Percentiles rank a stretch among this genome's conserved stretches.
Conservation (phyloP, 2,797 vertebrate species). For the Cichlasoma orientale region DNA sequence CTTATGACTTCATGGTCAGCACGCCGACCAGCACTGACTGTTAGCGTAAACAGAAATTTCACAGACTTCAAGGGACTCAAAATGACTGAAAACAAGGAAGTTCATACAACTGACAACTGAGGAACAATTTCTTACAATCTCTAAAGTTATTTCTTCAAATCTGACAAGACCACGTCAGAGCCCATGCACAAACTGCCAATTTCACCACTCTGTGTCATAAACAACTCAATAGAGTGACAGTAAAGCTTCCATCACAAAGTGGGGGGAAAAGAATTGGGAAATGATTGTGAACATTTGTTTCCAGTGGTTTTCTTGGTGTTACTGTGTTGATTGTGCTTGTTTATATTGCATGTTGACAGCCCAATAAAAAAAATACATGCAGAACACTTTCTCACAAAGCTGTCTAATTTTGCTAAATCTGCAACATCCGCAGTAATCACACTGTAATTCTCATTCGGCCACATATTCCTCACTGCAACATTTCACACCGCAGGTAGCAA, state of each 20-base stretch:
- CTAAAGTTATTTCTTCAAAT: slow-evolving; percentile 23
- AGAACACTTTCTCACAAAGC: background rate
- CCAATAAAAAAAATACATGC: background rate
- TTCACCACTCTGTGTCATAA: slow-evolving; percentile 20
- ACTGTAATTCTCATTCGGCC: slow-evolving; percentile 35
- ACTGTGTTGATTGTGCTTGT: background rate
- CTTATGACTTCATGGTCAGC: background rate
- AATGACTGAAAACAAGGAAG: slow-evolving; percentile 9
- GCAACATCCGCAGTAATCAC: slow-evolving; percentile 33
- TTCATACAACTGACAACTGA: slow-evolving; percentile 30
- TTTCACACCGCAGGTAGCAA: slow-evolving; percentile 38
- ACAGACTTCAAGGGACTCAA: slow-evolving; percentile 18
- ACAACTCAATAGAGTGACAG: slow-evolving; percentile 19
- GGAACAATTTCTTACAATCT: slow-evolving; percentile 12
- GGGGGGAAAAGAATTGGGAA: background rate
- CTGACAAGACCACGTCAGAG: background rate
- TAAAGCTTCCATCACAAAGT: background rate
- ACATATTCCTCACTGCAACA: slow-evolving; percentile 26
- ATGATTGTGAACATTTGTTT: background rate
- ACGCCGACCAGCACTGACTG: background rate
- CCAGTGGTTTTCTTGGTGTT: background rate
- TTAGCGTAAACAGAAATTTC: background rate
- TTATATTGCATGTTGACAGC: background rate
- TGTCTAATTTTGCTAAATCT: slow-evolving; percentile 16
- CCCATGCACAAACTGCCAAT: slow-evolving; percentile 27